Evolutionary conservation across 1,140 invertebrate species (phyloP).

Genomic region (Zaprionus gabonicus): DNA sequence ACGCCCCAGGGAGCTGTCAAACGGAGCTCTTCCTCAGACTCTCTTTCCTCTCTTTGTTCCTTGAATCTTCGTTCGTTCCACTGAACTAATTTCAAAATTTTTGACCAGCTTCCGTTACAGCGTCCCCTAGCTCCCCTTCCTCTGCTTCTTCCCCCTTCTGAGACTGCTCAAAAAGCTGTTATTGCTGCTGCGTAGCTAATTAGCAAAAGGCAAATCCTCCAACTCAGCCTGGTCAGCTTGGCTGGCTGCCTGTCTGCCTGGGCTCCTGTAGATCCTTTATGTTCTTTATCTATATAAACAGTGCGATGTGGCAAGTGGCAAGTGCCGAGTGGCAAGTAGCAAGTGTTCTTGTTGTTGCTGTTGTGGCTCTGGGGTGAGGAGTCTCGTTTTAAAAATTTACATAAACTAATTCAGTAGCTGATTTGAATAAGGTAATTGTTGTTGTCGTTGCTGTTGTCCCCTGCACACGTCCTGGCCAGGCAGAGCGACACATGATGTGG

Average conservation of each 20-base stretch:
- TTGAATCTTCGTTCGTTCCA: constrained; percentile 17
- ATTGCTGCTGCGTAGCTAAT: constrained; percentile 39
- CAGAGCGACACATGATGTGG: constrained; percentile 11
- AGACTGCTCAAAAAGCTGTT: constrained; percentile 36
- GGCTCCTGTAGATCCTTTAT: constrained; percentile 24
- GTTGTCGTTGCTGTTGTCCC: constrained; percentile 20
- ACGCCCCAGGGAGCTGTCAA: constrained; percentile 81
- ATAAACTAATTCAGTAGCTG: constrained; percentile 81
- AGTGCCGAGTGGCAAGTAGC: not conserved
- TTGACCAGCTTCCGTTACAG: constrained; percentile 40
- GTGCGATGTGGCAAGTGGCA: constrained; percentile 34
- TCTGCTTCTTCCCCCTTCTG: no score
- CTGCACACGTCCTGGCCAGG: constrained; percentile 14
- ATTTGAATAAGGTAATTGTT: constrained; percentile 80
- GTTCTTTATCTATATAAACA: constrained; percentile 72
- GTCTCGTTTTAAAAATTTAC: constrained; percentile 67
- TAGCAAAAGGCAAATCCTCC: constrained; percentile 52
- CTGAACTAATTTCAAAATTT: constrained; percentile 71
- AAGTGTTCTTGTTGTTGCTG: not conserved
- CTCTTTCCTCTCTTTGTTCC: constrained; percentile 11
- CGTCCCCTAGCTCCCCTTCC: not conserved
- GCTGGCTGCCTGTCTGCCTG: not conserved
- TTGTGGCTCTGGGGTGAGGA: not conserved
- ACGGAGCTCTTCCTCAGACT: constrained; percentile 22
- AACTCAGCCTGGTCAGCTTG: constrained; percentile 28